These are phyloP conservation scores for Nemopilema nomurai DNA, from an alignment of 30 jellyfish, hydroid and myxozoan genomes.

Conservation along the genomic window DNA sequence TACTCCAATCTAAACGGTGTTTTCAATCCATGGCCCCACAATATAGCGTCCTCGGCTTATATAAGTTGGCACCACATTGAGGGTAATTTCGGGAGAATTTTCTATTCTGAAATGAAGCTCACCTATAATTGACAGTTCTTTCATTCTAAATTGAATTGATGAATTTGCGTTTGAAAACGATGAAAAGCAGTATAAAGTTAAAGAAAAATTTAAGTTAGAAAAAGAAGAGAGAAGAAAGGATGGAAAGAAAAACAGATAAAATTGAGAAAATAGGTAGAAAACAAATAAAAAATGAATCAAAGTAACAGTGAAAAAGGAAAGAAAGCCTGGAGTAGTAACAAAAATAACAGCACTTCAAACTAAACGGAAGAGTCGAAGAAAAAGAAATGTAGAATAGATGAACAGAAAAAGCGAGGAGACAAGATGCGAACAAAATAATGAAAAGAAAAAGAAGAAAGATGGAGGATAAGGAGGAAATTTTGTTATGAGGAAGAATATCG, in stretches of 20 bases:
- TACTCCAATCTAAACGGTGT: not conserved
- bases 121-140: not conserved
- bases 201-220: not conserved
- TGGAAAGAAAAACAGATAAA: not conserved
- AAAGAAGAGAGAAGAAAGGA: not conserved
- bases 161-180: too few relatives aligned
- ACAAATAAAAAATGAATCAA: too few relatives aligned
- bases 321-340: too few relatives aligned
- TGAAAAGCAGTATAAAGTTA: not conserved
- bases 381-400: too few relatives aligned
- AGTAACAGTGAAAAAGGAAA: too few relatives aligned
- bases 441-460: not conserved
- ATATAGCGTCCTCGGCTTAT: not conserved
- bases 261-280: not conserved
- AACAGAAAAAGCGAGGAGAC: not conserved
- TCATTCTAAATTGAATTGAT: too few relatives aligned
- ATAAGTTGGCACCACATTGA: not conserved
- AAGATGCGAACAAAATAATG: not conserved
- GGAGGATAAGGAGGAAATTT: not conserved
- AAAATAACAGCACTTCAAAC: too few relatives aligned
- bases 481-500: not conserved
- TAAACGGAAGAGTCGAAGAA: too few relatives aligned
- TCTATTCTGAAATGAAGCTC: constrained; percentile 5
- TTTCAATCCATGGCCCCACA: not conserved
- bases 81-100: not conserved